Base-by-base conservation (phyloP, 2,888 invertebrate species). In the Epirrhoe tristata region DNA sequence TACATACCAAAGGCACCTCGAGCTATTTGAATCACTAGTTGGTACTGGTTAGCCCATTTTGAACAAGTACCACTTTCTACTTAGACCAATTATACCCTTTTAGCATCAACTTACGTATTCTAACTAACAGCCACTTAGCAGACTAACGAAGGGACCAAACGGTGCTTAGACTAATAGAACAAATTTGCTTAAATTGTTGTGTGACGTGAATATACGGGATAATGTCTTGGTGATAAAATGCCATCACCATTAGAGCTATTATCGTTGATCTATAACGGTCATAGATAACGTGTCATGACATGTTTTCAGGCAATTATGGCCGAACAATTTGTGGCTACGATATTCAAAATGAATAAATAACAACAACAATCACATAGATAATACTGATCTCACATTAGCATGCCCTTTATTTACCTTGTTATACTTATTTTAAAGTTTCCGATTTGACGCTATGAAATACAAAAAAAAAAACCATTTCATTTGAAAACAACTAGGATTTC, bases 131-230 rank as follows among this genome's bases (percentile, higher is more conserved):
- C 61, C 54, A 64, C 60, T 65, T 56, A 62, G 46, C 16, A 48
- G 53, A 32, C 32, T 55, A 63, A 59, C 63, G 60, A 52, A 57
- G 61, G 65, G 58, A 58, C 69, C 63, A 69, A 67, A 65, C 63
- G 59, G 58, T 43, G 65, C 74, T 69, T 74, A 54, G 70, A 73
- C 73, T 79, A 81, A 84, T 81, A 78, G 77, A 72, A 75, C 77
- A 75, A 81, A 81, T 77, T 79, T 68, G 77, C 77, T 80, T 80
- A 81, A n/a, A 83, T 80, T 82, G 78, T 75, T 56, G 65, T 77
- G 77, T 82, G 83, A 80, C 82, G 81, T 74, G 75, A 69, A 78
- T 74, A 70, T 64, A 63, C 65, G 61, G 54, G 16, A 54, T 61
- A 54, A 61, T 55, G 34, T 55, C 48, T 50, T 48, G 48, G 24